Conservation (phyloP, 35 echinoderm and acorn worm genomes). For the Hemicentrotus pulcherrimus region DNA sequence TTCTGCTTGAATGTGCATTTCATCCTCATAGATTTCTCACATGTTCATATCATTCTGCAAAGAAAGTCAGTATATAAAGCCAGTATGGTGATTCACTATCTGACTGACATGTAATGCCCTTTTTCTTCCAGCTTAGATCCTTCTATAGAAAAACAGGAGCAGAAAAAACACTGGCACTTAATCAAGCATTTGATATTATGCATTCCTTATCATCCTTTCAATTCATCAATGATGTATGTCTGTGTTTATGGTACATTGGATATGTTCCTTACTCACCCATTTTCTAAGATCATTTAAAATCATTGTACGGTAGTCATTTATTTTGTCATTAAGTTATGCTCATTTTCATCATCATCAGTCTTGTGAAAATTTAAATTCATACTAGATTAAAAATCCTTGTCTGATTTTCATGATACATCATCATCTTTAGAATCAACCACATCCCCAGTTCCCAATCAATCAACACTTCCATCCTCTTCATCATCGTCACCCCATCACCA, state of each 20-base stretch:
- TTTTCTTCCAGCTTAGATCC: not conserved
- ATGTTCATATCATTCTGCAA: not conserved
- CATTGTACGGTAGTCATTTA: not conserved
- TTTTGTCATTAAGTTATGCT: constrained; percentile 18
- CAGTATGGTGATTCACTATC: no score
- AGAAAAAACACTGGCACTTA: not conserved
- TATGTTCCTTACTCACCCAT: not conserved
- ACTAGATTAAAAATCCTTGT: not conserved
- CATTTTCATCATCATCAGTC: constrained; percentile 34
- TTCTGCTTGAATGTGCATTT: not conserved
- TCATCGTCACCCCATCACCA: not conserved
- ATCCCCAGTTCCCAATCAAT: not conserved
- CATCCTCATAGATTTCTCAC: not conserved
- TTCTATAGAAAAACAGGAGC: not conserved
- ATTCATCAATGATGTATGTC: not conserved
- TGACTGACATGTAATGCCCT: not conserved
- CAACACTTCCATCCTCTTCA: not conserved
- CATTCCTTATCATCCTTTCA: not conserved
- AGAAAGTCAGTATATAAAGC: not conserved
- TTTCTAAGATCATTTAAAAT: not conserved
- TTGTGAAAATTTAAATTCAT: not conserved
- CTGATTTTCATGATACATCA: not conserved
- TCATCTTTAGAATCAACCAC: not conserved
- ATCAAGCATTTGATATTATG: not conserved
- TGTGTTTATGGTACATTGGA: not conserved